phyloP scores from a whole-genome alignment of 2,888 invertebrate species.

The Napeogenes inachia region DNA sequence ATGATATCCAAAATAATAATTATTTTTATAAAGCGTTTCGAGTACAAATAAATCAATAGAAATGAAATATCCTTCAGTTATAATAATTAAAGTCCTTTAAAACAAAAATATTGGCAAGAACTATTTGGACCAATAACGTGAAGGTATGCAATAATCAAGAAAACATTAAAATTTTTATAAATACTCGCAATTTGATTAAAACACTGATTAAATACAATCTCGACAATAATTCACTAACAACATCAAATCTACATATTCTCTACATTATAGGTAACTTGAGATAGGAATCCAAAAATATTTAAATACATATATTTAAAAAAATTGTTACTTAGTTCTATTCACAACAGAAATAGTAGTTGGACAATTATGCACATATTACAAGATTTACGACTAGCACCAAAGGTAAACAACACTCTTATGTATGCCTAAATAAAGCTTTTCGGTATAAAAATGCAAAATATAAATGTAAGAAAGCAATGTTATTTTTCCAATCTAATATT shows the following conservation, averaged over 20 bases:
- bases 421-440: slow-evolving; percentile 23
- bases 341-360: slow-evolving; percentile 21
- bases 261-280: slow-evolving; percentile 16
- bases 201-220: neutral
- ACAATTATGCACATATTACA: slow-evolving; percentile 18
- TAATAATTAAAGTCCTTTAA: neutral
- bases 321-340: slow-evolving; percentile 19
- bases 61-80: no score
- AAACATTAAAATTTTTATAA: neutral
- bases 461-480: slow-evolving; percentile 4
- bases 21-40: neutral
- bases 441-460: slow-evolving; percentile 24
- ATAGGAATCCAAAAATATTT: slow-evolving; percentile 24
- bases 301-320: slow-evolving; percentile 1
- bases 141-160: neutral
- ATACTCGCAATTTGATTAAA: neutral
- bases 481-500: slow-evolving; percentile 1
- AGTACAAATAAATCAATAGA: neutral
- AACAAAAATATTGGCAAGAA: neutral
- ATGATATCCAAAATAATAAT: neutral
- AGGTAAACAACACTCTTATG: slow-evolving; percentile 28
- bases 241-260: neutral
- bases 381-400: slow-evolving; percentile 44
- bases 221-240: slow-evolving; percentile 6
- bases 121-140: neutral